Percentiles rank a stretch among this genome's conserved stretches.
Conservation (phyloP, 2,888 invertebrate species). For the Drosophila austrosaltans region DNA sequence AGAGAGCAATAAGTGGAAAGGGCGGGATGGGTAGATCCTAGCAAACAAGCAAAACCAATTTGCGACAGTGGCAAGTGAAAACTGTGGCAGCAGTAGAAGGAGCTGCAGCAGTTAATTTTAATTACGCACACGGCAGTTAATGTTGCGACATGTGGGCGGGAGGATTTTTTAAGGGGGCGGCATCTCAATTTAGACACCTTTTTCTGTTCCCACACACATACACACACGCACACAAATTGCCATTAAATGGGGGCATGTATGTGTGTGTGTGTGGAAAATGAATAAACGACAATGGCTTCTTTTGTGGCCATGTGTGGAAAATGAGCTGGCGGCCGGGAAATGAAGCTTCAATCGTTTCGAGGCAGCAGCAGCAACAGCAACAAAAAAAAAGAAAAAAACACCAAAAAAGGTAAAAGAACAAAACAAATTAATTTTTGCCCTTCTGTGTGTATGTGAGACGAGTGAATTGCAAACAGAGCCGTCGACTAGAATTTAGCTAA, state of each 20-base stretch:
- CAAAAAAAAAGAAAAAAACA: not conserved
- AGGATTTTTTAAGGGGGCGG: constrained; percentile 35
- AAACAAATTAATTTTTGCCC: constrained; percentile 76
- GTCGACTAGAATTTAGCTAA: not conserved
- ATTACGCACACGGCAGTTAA: constrained; percentile 74
- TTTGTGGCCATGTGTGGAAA: constrained; percentile 52
- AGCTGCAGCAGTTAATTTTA: constrained; percentile 73
- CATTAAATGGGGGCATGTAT: constrained; percentile 61
- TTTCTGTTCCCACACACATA: constrained; percentile 36
- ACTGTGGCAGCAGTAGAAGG: constrained; percentile 30
- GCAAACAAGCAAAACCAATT: constrained; percentile 75
- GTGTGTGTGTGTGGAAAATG: constrained; percentile 49
- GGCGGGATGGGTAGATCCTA: not conserved
- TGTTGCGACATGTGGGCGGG: constrained; percentile 67
- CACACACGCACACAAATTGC: constrained; percentile 53
- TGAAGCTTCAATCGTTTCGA: constrained; percentile 72
- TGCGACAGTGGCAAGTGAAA: constrained; percentile 42
- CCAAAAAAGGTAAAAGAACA: constrained; percentile 60
- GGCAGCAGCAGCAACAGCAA: constrained; percentile 23
- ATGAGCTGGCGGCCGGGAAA: constrained; percentile 51
- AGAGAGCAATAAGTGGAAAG: no score
- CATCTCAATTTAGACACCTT: constrained; percentile 77
- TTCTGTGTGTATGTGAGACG: constrained; percentile 37
- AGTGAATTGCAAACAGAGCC: not conserved
- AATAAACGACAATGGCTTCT: constrained; percentile 73